phyloP scores from a whole-genome alignment of 2,797 vertebrate genomes.

The Sebastes flavidus region DNA sequence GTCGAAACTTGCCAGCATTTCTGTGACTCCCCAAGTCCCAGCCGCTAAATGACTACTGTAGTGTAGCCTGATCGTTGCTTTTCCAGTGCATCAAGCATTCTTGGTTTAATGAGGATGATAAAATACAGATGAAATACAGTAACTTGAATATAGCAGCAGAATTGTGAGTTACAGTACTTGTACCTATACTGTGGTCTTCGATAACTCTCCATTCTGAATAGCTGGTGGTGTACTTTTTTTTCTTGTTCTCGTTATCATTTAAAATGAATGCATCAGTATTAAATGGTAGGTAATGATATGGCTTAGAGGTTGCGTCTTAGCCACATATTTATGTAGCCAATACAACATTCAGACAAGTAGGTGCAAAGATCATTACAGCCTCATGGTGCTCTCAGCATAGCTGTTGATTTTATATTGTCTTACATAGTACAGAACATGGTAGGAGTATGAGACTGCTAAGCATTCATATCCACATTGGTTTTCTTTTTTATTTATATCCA shows the following conservation, averaged over 20 bases:
- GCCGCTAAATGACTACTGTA: slow-evolving; percentile 31
- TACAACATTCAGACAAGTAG: neutral
- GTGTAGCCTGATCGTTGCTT: neutral
- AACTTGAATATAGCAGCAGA: neutral
- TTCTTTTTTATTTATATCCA: neutral
- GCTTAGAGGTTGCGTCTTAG: neutral
- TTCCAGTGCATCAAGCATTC: neutral
- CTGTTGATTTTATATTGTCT: neutral
- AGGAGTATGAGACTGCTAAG: neutral
- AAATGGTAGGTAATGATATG: neutral
- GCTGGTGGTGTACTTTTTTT: neutral
- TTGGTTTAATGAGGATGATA: neutral
- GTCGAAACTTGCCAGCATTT: slow-evolving; percentile 50
- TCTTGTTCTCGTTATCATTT: neutral
- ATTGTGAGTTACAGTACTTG: neutral
- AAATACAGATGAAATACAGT: neutral
- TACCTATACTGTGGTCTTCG: too few relatives aligned
- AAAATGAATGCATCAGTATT: neutral
- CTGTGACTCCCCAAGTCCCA: slow-evolving; percentile 29
- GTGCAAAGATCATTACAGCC: neutral
- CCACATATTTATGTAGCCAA: neutral
- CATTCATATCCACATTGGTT: neutral
- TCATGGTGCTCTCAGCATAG: neutral
- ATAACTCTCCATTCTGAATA: neutral
- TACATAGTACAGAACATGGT: neutral